Percentiles rank a stretch among this genome's conserved stretches.
phyloP scores from a whole-genome alignment of 1,140 invertebrate genomes.

The Drusus annulatus region DNA sequence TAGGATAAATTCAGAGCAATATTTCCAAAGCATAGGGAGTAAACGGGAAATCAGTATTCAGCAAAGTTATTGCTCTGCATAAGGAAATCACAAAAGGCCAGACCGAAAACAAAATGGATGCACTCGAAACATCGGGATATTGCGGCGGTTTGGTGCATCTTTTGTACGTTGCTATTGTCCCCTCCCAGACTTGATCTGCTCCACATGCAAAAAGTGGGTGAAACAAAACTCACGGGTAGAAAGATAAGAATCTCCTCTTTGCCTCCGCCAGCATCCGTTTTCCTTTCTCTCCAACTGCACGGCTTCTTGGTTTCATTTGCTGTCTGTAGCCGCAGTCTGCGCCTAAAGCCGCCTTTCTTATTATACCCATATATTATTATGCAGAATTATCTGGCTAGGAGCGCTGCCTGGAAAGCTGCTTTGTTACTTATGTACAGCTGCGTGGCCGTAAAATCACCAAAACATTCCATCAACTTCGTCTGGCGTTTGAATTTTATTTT shows the following conservation, averaged over 20 bases:
- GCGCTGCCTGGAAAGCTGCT: neutral
- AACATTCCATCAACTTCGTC: constrained; percentile 23
- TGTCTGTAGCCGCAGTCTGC: neutral
- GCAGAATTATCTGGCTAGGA: constrained; percentile 43
- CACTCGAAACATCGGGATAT: constrained; percentile 49
- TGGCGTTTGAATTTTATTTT: constrained; percentile 6
- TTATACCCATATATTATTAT: constrained; percentile 38
- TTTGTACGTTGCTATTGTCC: constrained; percentile 48
- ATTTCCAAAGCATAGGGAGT: neutral
- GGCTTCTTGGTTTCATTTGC: neutral
- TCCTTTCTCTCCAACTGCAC: neutral
- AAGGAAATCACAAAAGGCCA: constrained; percentile 55
- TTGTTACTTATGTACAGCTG: constrained; percentile 28
- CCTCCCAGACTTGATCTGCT: neutral
- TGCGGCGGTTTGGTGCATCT: constrained; percentile 51
- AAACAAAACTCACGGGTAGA: constrained; percentile 18
- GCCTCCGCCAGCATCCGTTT: neutral
- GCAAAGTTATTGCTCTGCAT: constrained; percentile 45
- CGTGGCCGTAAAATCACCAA: constrained; percentile 27
- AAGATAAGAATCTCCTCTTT: constrained; percentile 12
- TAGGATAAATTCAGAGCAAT: neutral
- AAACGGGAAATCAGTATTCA: constrained; percentile 47
- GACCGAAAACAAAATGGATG: constrained; percentile 56
- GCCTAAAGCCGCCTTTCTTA: constrained; percentile 33
- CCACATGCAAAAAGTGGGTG: neutral